Percentiles rank a stretch among this genome's conserved stretches.
phyloP scores from a whole-genome alignment of 2,113 vertebrate genomes.

The Vidua chalybeata region DNA sequence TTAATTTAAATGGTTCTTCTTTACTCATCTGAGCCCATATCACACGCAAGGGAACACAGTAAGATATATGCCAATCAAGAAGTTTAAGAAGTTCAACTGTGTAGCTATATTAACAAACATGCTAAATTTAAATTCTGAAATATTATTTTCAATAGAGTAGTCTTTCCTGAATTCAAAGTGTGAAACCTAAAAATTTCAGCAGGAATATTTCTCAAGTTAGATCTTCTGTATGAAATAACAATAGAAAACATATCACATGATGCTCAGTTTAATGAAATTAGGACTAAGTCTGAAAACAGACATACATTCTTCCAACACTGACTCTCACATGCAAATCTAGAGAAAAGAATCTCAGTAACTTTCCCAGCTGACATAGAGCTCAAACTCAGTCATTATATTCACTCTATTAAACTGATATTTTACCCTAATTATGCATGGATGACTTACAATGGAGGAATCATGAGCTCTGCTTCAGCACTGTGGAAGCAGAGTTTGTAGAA shows the following conservation, averaged over 20 bases:
- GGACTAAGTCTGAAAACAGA: background rate
- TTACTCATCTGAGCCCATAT: background rate
- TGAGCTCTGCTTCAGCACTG: background rate
- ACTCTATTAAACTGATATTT: slow-evolving; percentile 45
- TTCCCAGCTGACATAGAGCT: background rate
- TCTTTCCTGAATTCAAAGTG: background rate
- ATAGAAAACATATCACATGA: background rate
- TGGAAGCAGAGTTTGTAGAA: background rate
- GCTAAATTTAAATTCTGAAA: background rate
- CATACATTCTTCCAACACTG: background rate
- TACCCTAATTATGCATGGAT: background rate
- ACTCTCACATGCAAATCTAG: background rate
- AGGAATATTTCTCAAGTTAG: background rate
- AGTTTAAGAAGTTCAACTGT: background rate
- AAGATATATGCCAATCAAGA: background rate
- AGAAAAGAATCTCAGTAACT: background rate
- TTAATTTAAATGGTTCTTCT: background rate
- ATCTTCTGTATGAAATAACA: background rate
- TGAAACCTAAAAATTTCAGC: background rate
- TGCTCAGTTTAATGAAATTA: background rate
- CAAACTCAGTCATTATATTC: background rate
- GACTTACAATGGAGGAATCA: background rate
- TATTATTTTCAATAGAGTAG: background rate
- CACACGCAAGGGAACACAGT: background rate
- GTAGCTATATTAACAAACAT: background rate